A percentile compares a stretch with the other conserved stretches of the same genome.
Conservation (phyloP, 2,113 vertebrate species). For the Crotalus tigris region DNA sequence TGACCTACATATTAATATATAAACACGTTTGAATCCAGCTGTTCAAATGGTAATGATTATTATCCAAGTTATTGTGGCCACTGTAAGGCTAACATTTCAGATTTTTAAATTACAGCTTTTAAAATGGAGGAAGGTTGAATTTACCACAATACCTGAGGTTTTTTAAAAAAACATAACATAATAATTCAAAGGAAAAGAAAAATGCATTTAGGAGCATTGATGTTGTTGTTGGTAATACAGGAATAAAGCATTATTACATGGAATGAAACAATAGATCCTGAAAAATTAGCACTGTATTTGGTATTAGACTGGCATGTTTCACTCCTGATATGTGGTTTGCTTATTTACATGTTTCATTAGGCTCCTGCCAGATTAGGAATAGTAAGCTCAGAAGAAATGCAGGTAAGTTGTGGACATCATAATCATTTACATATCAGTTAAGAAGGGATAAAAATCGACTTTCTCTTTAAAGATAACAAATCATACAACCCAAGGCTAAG, state of each 20-base stretch:
- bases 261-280: background rate
- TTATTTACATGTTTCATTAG: constrained; percentile 18
- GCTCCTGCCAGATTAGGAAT: constrained; percentile 49
- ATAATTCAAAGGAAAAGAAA: background rate
- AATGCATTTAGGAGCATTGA: background rate
- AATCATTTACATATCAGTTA: background rate
- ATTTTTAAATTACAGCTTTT: background rate
- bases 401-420: constrained; percentile 27
- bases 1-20: background rate
- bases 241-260: background rate
- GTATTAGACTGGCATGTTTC: background rate
- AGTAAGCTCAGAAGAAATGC: constrained; percentile 64
- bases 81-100: background rate
- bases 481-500: background rate
- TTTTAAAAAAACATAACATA: background rate
- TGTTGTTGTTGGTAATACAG: background rate
- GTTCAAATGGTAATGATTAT: background rate
- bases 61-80: background rate
- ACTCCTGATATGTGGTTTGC: background rate
- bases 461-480: background rate
- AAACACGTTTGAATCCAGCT: background rate
- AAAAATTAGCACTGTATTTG: background rate
- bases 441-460: background rate
- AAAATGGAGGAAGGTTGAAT: background rate
- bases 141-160: background rate